Base-by-base conservation (phyloP, 2,113 vertebrate species). In the Ciconia stormi region DNA sequence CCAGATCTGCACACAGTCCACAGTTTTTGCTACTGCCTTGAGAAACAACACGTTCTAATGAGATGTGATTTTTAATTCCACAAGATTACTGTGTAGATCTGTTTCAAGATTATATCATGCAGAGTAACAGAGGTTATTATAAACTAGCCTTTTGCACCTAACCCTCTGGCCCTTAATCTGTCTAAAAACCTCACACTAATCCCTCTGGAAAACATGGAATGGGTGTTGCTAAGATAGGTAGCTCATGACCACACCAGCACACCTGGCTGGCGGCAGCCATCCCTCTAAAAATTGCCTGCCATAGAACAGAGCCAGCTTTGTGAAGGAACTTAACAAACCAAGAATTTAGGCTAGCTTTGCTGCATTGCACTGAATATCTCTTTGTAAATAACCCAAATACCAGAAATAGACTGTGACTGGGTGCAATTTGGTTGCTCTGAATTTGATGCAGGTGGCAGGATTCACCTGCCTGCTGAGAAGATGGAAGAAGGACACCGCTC, bases 381-480 rank as follows among this genome's bases (percentile, higher is more conserved):
- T 38, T 13, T 61, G 72, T 80, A 76, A 96, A 95, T 82, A 93
- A 95, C 84, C 40, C 95, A 73, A 82, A 86, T 93, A 49, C 47
- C 82, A 93, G 87, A 95, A 85, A 90, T 46, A 87, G 82, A 23
- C 36, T 71, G 56, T 17, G 62, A 44, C 56, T 44, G 84, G 52
- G 49, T 7, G 46, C 63, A 46, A 1, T 29, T 42, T 10, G 20
- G 26, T 17, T 50, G 59, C 63, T 74, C 72, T 47, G 70, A 23
- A 4, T 42, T 78, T 5, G 73, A 9, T 53, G 63, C 21, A 6
- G 40, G 86, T 6, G 58, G 29, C 65, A 93, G 47, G 38, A 53
- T 36, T 73, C 71, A 66, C 76, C 55, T 56, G 70, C 66, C 56
- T 40, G n/a, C 50, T 44, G 25, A 21, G n/a, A 5, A 71, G 63